Conservation (phyloP, 1,140 invertebrate species). For the Aphaenogaster rudis region DNA sequence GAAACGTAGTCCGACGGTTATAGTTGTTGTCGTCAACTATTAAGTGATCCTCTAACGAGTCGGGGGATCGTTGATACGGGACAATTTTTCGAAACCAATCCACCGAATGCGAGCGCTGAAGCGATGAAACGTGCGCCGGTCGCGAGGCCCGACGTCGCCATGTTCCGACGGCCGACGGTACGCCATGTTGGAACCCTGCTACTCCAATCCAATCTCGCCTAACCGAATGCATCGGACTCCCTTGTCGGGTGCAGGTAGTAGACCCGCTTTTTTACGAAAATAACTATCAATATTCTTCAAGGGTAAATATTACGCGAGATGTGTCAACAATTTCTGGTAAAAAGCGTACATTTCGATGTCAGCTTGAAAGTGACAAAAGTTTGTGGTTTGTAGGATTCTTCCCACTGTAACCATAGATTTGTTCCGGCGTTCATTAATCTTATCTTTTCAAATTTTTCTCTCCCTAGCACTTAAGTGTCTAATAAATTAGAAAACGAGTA, state of each 20-base stretch:
- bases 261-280: background rate
- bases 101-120: slow-evolving; percentile 74
- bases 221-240: background rate
- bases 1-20: slow-evolving; percentile 70
- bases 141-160: slow-evolving; percentile 76
- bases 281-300: background rate
- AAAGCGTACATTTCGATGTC: background rate
- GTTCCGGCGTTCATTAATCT: slow-evolving; percentile 7
- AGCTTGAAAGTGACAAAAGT: background rate
- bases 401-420: background rate
- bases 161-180: slow-evolving; percentile 84
- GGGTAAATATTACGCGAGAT: slow-evolving; percentile 19
- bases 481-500: background rate
- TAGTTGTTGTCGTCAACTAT: slow-evolving; percentile 75
- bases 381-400: background rate
- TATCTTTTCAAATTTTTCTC: background rate
- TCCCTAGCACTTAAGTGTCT: background rate
- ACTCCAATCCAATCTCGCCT: slow-evolving; percentile 36
- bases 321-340: background rate
- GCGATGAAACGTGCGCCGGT: slow-evolving; percentile 67
- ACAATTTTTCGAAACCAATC: slow-evolving; percentile 83
- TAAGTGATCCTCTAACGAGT: slow-evolving; percentile 83
- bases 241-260: background rate
- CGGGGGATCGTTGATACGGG: slow-evolving; percentile 81
- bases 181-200: slow-evolving; percentile 65